Conservation (phyloP, 2,797 vertebrate species). For the Oreonectes daqikongensis region DNA sequence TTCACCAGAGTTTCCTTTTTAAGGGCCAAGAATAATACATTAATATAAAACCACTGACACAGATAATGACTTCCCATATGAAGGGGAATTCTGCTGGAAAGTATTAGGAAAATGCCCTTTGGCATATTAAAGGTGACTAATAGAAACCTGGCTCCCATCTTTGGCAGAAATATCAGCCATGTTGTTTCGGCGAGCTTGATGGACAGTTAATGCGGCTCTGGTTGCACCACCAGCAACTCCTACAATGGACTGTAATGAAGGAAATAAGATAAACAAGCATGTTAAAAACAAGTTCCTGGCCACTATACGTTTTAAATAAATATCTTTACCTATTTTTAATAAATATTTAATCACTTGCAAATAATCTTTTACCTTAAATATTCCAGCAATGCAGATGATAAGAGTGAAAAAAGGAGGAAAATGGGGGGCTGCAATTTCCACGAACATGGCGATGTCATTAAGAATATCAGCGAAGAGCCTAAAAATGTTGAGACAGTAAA, state of each 20-base stretch:
- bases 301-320: not conserved
- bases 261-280: not conserved
- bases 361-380: conserved; percentile 82
- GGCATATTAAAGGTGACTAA: not conserved
- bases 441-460: conserved; percentile 88
- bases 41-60: not conserved
- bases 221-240: conserved; percentile 91
- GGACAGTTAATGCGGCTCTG: conserved; percentile 87
- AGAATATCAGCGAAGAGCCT: conserved; percentile 90
- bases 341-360: not conserved
- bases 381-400: conserved; percentile 81
- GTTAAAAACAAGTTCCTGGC: not conserved
- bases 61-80: not conserved
- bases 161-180: conserved; percentile 95
- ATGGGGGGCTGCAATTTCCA: conserved; percentile 85
- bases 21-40: not conserved
- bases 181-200: conserved; percentile 92
- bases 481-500: not conserved
- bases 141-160: conserved; percentile 89
- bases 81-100: not conserved
- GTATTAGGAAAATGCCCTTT: not conserved
- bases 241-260: conserved; percentile 81
- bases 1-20: conserved; percentile 88
- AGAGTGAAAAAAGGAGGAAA: conserved; percentile 83
- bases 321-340: not conserved